These are phyloP conservation scores for Tamandua tetradactyla DNA, from an alignment of 2,797 vertebrate species.

Conservation along the genomic window DNA sequence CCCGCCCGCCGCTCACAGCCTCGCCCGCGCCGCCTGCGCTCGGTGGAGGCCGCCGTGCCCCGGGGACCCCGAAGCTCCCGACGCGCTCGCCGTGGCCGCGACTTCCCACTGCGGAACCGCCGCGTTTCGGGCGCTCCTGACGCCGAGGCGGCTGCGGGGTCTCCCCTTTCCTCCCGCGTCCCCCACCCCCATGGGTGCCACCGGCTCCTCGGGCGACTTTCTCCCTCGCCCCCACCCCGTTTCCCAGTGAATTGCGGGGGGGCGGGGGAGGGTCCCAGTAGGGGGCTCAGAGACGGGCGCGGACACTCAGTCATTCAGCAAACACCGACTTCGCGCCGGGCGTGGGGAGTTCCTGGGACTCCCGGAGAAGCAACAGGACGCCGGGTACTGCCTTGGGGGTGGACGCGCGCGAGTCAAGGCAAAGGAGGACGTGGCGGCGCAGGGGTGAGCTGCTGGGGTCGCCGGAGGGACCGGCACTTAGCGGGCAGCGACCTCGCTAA, in stretches of 20 bases:
- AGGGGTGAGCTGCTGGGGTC: background rate
- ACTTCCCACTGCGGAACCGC: background rate
- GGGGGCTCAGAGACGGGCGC: background rate
- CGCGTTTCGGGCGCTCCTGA: background rate
- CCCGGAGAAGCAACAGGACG: background rate
- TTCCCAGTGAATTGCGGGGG: background rate
- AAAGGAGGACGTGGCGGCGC: background rate
- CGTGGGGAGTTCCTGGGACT: background rate
- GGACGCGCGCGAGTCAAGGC: background rate
- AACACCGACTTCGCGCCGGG: background rate
- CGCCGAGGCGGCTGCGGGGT: no score
- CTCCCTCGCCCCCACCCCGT: background rate
- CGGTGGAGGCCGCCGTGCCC: background rate
- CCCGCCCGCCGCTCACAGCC: background rate
- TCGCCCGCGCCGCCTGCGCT: background rate
- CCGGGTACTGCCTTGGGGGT: background rate
- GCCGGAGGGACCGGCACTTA: background rate
- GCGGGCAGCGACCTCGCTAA: background rate
- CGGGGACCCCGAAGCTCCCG: no score
- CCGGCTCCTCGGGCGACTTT: background rate
- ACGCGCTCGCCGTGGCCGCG: accelerated
- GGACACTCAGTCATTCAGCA: background rate
- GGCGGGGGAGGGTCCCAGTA: no score
- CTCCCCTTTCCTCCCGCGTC: background rate
- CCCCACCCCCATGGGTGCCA: background rate